Base-by-base conservation (phyloP, 2,797 vertebrate genomes). In the Eulemur rubriventer region DNA sequence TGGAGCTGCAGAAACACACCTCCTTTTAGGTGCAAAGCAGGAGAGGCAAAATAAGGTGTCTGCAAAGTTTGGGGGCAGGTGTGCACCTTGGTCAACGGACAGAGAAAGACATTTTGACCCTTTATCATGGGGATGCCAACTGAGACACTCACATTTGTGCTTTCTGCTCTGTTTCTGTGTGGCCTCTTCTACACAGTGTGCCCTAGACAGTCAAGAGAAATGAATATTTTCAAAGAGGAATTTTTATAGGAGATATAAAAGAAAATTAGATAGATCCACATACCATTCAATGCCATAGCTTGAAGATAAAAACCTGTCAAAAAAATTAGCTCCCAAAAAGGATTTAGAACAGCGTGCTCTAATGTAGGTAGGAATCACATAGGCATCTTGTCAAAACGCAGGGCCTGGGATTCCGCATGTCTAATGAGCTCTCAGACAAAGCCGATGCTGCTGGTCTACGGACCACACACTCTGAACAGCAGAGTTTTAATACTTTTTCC, bases 221-320 rank as follows among this genome's bases (percentile, higher is more conserved):
- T 17, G 16, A 70, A 52, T 41, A 12, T 41, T 50, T 82, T 75
- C 35, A n/a, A 93, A 61, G 59, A 69, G 33, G 52, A 90, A n/a
- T 81, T 83, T 95, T 70, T 76, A 61, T 83, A 75, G 59, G 63
- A 30, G 26, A 82, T 46, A 65, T 52, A 89, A 88, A 92, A 88
- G 65, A 79, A 92, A 75, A 78, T 57, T 67, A 82, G 85, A 59
- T 48, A 14, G 57, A 61, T 79, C 91, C 82, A 41, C 30, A 26
- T 82, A 22, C 9, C 12, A n/a, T 78, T 57, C 50, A 46, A 24
- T 89, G 79, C 10, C 33, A 24, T 55, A 82, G 38, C 5, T 26
- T 52, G 28, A 84, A 91, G n/a, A 76, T 59, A 95, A 93, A 88
- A 63, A 59, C 69, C n/a, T 82, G 11, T 33, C 82, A 35, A 17